Base-by-base conservation (phyloP, 1,140 invertebrate genomes). In the Augochlora pura region DNA sequence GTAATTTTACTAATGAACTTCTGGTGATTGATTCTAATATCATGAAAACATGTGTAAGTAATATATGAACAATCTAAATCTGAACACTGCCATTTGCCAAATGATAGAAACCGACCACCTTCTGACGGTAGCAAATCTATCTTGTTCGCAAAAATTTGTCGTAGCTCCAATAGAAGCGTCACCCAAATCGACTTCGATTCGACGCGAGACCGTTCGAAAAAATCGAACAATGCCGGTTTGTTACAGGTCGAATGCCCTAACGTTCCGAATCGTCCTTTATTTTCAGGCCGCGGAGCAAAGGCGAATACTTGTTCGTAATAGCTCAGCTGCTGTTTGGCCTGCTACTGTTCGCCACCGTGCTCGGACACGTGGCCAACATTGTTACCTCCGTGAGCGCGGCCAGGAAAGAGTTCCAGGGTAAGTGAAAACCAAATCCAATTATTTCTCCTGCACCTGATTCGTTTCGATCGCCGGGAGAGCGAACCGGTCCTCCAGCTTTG, bases 371-470 rank as follows among this genome's bases (percentile, higher is more conserved):
- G 77, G 97, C 98, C 84, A 98, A 98, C 92, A 99, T 99, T 91
- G 98, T 99, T 86, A 98, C 98, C 69, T 98, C 98, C 73, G 97
- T 99, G 87, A 98, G 97, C 89, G 97, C 98, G 1, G 97, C 97
- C 25, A 94, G 98, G 81, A 98, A 98, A 92, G 98, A 99, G 91
- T 99, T 99, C 94, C 98, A 99, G 95, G 98, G 98, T 98, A 94
- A 95, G 95, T 93, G 46, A 74, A 32, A 54, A 65, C 42, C 70
- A 65, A 69, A 71, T 69, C 21, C 68, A 65, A 59, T 74, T 66
- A 66, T 66, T 74, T 49, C 27, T 2, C 38, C 16, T 10, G 16
- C 14, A 59, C 16, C 14, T 39, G 23, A 0, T 64, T 46, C n/a
- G 8, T 42, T 23, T 25, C 25, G 39, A 42, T 39, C 0, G 9